Evolutionary conservation across 2,888 invertebrate species (phyloP), one percentile per base, ranked within the genome.

Genomic region (Brachypalpus laphriformis): DNA sequence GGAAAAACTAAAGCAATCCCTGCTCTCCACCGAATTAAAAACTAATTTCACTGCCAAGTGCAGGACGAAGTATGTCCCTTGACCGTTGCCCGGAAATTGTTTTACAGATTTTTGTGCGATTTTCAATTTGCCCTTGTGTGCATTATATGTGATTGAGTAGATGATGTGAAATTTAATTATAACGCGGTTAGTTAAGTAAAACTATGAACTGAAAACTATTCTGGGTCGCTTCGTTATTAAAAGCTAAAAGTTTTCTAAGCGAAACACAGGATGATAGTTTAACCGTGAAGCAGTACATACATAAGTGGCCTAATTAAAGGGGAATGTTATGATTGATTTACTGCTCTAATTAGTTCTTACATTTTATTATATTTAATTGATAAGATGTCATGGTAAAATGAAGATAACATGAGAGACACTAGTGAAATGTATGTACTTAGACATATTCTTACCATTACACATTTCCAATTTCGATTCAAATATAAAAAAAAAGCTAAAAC

Each of bases 41-140:
- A 81, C 75, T 61, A 68, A 75, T 75, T 75, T 72, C 66, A 47
- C 37, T 54, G 75, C 47, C 54, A 81, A 68, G 54, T 65, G 45
- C 54, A 42, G 61, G 75, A 28, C 25, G 56, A 37, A 37, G 22
- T 34, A 6, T 54, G 51, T 8, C 20, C 28, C 42, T 31, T 63
- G 11, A 37, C n/a, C 47, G 3, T 31, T 31, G 22, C 11, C 31
- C 22, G 25, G 20, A 57, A 72, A 78, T 49, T 40, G 49, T 56
- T 65, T 40, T 40, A 1, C 40, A 28, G 49, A 57, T 72, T 80
- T 80, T 63, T 9, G 34, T 25, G 47, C 37, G 63, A 54, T 71
- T 63, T 56, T 45, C 63, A 71, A 47, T 71, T 22, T 8, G 3
- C 1, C 11, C 20, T 25, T 18, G 56, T 9, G 59, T 7, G 7